Evolutionary conservation across 2,797 vertebrate genomes (phyloP), one percentile per base, ranked within the genome.

Genomic region (Xiphorhynchus erythropygius): DNA sequence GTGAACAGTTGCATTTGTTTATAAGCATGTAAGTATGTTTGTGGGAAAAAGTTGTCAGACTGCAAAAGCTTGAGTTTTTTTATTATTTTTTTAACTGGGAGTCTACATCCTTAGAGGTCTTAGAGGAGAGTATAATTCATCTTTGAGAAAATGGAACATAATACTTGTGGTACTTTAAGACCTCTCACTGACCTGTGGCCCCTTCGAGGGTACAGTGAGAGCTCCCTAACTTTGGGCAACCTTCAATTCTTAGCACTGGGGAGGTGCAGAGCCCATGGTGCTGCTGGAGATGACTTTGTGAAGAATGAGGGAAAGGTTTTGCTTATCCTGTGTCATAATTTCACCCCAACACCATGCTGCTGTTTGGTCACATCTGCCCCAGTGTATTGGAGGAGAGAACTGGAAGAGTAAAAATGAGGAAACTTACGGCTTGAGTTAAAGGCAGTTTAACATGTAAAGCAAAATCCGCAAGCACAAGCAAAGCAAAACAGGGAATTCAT

Each of bases 351-450:
- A 41, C 10, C 10, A 32, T 0, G 2, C 44, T 64, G 50, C 24
- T 0, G 0, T 30, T 46, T 0, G 0, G 24, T 59, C 24, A 46
- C 65, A 50, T 25, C 28, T 39, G 3, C 21, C 14, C 28, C 0
- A 0, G 23, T 27, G 30, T 11, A 10, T 1, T 32, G 12, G 50
- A 47, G 10, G 7, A 39, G 37, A 71, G 44, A 77, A 46, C 6
- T 0, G 0, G 21, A 30, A 44, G 37, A 50, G 13, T 18, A 44
- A 52, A 77, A 77, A 10, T 27, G 37, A 41, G 30, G 39, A 65
- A 65, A 65, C 9, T 15, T 32, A 11, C 12, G 25, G 6, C 6
- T 35, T 65, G 39, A 59, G 33, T 41, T 65, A 35, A 59, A 84
- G 39, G 27, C 17, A 28, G 12, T 47, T 84, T 52, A 65, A 53